Percentiles rank a stretch among this genome's conserved stretches.
Evolutionary conservation across 2,888 invertebrate genomes (phyloP).

Genomic region (Cacoxenus indagator): DNA sequence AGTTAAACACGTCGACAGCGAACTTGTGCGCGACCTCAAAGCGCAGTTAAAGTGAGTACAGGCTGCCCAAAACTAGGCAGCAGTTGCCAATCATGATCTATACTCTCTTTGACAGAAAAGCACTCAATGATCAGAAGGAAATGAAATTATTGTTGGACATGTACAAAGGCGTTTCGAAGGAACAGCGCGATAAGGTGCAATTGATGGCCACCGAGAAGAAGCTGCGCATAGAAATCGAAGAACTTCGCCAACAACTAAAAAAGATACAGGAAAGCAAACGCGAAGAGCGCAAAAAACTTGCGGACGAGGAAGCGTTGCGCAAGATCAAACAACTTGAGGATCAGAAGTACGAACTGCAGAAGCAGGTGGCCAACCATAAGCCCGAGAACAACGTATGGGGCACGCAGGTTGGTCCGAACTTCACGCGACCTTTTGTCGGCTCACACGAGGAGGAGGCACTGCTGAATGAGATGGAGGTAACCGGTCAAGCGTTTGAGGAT

Average conservation of each 20-base stretch:
- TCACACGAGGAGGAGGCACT: slow-evolving; percentile 95
- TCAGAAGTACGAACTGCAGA: slow-evolving; percentile 91
- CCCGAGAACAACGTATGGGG: slow-evolving; percentile 71
- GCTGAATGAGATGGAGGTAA: slow-evolving; percentile 98
- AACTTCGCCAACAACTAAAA: slow-evolving; percentile 86
- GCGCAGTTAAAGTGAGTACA: slow-evolving; percentile 88
- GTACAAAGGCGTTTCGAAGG: slow-evolving; percentile 98
- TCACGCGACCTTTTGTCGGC: slow-evolving; percentile 79
- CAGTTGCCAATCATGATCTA: background rate
- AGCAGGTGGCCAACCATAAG: slow-evolving; percentile 89
- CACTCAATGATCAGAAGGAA: slow-evolving; percentile 93
- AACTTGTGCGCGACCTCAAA: slow-evolving; percentile 79
- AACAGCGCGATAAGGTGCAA: slow-evolving; percentile 95
- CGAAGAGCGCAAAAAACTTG: slow-evolving; percentile 89
- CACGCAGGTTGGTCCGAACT: slow-evolving; percentile 56
- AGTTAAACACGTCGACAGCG: slow-evolving; percentile 77
- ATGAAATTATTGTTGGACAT: slow-evolving; percentile 94
- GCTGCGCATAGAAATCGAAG: slow-evolving; percentile 89
- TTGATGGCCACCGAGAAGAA: slow-evolving; percentile 96
- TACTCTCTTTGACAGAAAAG: slow-evolving; percentile 77
- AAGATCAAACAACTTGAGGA: slow-evolving; percentile 96
- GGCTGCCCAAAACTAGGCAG: background rate
- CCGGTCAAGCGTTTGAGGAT: slow-evolving; percentile 98
- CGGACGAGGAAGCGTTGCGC: slow-evolving; percentile 93
- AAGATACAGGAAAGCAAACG: slow-evolving; percentile 93